phyloP scores from a whole-genome alignment of 2,113 vertebrate species.

The Halcyon malimbica region DNA sequence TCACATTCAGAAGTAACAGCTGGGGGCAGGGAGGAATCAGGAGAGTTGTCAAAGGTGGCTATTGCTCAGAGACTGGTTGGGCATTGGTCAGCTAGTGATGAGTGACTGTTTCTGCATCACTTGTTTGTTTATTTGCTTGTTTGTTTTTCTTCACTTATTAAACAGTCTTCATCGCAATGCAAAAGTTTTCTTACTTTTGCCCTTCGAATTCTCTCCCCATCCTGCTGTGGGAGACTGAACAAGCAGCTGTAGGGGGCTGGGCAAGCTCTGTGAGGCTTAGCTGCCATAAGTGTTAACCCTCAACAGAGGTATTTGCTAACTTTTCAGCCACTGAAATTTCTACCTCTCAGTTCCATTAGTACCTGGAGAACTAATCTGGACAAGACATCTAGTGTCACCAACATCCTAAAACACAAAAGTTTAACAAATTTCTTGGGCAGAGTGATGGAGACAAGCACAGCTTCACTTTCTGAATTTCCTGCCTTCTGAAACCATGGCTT shows the following conservation, averaged over 20 bases:
- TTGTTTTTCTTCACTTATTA: neutral
- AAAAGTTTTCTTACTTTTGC: neutral
- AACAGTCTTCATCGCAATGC: neutral
- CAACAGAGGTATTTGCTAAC: neutral
- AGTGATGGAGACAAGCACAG: neutral
- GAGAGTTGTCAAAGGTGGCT: neutral
- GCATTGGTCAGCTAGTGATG: neutral
- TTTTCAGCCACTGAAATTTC: neutral
- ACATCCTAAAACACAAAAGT: neutral
- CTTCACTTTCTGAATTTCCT: neutral
- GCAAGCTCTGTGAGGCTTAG: neutral
- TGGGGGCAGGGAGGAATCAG: fast-evolving
- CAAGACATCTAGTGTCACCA: neutral
- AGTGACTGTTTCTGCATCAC: neutral
- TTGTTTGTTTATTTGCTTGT: neutral
- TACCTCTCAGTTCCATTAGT: neutral
- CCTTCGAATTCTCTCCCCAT: neutral
- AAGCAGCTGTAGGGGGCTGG: fast-evolving
- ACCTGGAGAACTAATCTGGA: neutral
- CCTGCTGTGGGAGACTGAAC: neutral
- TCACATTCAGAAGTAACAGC: neutral
- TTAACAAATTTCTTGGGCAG: neutral
- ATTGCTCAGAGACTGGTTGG: neutral
- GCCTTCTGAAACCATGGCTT: neutral
- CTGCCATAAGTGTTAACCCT: neutral